phyloP scores from a whole-genome alignment of 1,140 invertebrate species.

The Meteorus sp. region DNA sequence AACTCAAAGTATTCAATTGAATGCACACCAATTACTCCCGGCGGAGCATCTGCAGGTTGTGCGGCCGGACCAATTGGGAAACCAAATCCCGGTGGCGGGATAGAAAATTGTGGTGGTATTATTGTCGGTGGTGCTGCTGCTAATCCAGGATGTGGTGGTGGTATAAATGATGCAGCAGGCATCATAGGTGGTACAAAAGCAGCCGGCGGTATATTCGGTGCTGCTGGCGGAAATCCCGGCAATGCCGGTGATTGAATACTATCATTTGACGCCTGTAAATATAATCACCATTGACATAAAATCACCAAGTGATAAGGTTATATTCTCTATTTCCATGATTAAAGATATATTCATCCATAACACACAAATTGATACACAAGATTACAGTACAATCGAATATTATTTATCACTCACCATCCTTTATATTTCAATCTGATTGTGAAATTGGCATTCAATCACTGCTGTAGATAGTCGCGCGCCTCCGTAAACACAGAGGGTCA shows the following conservation, averaged over 20 bases:
- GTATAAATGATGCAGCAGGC: conserved; percentile 53
- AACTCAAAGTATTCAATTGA: conserved; percentile 7
- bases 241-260: conserved; percentile 65
- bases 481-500: too few relatives aligned
- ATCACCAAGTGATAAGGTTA: too few relatives aligned
- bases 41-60: conserved; percentile 58
- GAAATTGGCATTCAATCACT: too few relatives aligned
- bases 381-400: too few relatives aligned
- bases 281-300: too few relatives aligned
- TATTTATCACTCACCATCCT: too few relatives aligned
- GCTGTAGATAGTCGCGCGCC: too few relatives aligned
- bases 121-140: conserved; percentile 64
- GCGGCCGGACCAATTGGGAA: conserved; percentile 56
- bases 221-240: conserved; percentile 49
- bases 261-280: conserved; percentile 51
- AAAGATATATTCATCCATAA: too few relatives aligned
- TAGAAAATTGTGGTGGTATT: conserved; percentile 71
- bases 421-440: too few relatives aligned
- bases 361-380: too few relatives aligned
- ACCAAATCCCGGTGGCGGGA: conserved; percentile 76
- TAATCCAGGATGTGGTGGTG: conserved; percentile 54
- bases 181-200: conserved; percentile 54
- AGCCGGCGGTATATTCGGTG: conserved; percentile 46
- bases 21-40: conserved; percentile 52
- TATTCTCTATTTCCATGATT: too few relatives aligned